Evolutionary conservation across 2,888 invertebrate species (phyloP).

Genomic region (Zaprionus bogoriensis): DNA sequence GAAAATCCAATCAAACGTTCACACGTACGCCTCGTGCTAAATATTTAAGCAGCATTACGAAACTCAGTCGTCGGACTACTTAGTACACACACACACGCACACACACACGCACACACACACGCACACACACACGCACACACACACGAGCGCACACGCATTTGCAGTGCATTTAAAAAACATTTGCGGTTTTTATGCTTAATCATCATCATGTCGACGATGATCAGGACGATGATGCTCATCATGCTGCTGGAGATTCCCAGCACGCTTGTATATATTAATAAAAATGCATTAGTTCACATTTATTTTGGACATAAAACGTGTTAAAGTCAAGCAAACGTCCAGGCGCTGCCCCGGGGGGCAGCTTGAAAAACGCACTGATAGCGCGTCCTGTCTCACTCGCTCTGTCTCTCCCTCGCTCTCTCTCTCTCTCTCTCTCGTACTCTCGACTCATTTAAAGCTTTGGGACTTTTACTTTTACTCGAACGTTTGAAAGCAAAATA

Average conservation of each 20-base stretch:
- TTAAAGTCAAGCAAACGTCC: constrained; percentile 61
- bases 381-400: not conserved
- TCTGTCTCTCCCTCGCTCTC: not conserved
- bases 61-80: constrained; percentile 32
- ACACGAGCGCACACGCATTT: constrained; percentile 44
- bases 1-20: constrained; percentile 57
- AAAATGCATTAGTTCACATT: constrained; percentile 80
- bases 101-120: constrained; percentile 1
- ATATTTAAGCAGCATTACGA: constrained; percentile 60
- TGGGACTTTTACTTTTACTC: constrained; percentile 67
- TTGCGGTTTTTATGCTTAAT: constrained; percentile 80
- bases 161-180: constrained; percentile 80
- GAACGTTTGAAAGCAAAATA: constrained; percentile 69
- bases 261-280: constrained; percentile 79
- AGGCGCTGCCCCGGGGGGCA: not conserved
- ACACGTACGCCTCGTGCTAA: constrained; percentile 63
- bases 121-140: not conserved
- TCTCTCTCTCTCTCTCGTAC: not conserved
- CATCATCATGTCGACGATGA: constrained; percentile 56
- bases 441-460: constrained; percentile 66
- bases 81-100: constrained; percentile 28
- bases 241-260: constrained; percentile 58
- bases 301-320: constrained; percentile 76
- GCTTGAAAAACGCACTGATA: constrained; percentile 36
- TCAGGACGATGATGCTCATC: constrained; percentile 22